Evolutionary conservation across 92 coral and sea anemone genomes (phyloP).

Genomic region (Epizoanthus illoricatus): DNA sequence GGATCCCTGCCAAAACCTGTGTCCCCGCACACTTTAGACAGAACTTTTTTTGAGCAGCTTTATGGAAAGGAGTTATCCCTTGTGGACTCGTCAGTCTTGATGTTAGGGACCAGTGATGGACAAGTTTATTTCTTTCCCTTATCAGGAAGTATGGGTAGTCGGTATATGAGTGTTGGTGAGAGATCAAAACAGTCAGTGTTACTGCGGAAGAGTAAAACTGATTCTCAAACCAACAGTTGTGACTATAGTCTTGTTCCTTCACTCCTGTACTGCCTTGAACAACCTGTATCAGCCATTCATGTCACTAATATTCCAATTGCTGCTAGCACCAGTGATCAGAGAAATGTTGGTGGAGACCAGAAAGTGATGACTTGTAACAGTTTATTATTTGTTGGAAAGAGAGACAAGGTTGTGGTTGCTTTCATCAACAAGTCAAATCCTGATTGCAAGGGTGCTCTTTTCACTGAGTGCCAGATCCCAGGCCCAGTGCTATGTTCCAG

Average conservation of each 20-base stretch:
- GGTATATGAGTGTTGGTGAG: neutral
- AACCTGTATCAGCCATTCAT: constrained; percentile 46
- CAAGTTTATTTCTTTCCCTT: constrained; percentile 38
- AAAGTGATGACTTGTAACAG: neutral
- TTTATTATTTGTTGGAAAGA: constrained; percentile 53
- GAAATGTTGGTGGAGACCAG: neutral
- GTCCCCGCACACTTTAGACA: neutral
- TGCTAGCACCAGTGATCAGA: neutral
- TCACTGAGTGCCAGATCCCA: constrained; percentile 41
- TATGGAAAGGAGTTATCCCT: constrained; percentile 44
- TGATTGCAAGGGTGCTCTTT: neutral
- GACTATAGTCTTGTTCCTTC: constrained; percentile 17
- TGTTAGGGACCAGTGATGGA: constrained; percentile 49
- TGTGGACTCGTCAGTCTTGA: constrained; percentile 42
- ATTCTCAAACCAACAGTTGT: neutral
- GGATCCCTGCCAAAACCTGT: neutral
- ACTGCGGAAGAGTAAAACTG: neutral
- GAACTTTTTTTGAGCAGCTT: constrained; percentile 46
- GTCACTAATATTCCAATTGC: constrained; percentile 34
- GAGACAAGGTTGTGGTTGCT: constrained; percentile 55
- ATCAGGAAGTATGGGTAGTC: neutral
- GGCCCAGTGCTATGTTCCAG: constrained; percentile 64
- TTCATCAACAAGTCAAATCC: constrained; percentile 15
- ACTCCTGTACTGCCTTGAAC: constrained; percentile 54
- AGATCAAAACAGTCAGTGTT: neutral